Base-by-base conservation (phyloP, 1,140 invertebrate species). In the Platorchestia sp. region DNA sequence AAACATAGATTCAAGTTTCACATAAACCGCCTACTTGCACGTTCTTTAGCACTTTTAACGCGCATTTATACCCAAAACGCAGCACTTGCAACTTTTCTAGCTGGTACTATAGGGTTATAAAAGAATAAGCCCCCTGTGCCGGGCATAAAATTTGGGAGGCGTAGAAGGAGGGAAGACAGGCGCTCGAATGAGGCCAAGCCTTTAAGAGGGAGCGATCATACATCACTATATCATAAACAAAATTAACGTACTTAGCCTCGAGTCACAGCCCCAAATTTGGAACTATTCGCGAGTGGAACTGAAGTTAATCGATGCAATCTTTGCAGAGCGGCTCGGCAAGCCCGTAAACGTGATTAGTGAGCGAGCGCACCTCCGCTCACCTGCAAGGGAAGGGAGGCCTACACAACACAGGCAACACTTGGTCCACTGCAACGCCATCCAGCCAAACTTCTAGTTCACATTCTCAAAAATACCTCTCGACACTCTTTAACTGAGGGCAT, bases 171-270 rank as follows among this genome's bases (percentile, higher is more conserved):
- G 14, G 59, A 75, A 75, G 10, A 75, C 59, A 36, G 59, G 59
- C 59, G 27, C 59, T 75, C 10, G 14, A 14, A 75, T 22, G 42
- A 42, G 87, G 87, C 43, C 41, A 89, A 41, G 41, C 43, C 87
- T 42, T 42, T 42, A 42, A 89, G 87, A 43, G 87, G 41, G 43
- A 43, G 41, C 87, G 87, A 89, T 89, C 41, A 89, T 89, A 41
- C 87, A 89, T 89, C 87, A 44, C 87, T 14, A 42, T 89, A 89
- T 89, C 87, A 89, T 89, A 89, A 89, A 89, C 87, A 44, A 41
- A 7, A 89, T 89, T 89, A 89, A 89, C 27, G 43, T 41, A 89
- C 41, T 75, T 75, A 75, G 27, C 59, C 59, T 22, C 59, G 59
- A 75, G 59, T 75, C 59, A 75, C 59, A 75, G 59, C 59, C 59